These are phyloP conservation scores for Atta colombica DNA, from an alignment of 1,140 invertebrate genomes.

Conservation along the genomic window DNA sequence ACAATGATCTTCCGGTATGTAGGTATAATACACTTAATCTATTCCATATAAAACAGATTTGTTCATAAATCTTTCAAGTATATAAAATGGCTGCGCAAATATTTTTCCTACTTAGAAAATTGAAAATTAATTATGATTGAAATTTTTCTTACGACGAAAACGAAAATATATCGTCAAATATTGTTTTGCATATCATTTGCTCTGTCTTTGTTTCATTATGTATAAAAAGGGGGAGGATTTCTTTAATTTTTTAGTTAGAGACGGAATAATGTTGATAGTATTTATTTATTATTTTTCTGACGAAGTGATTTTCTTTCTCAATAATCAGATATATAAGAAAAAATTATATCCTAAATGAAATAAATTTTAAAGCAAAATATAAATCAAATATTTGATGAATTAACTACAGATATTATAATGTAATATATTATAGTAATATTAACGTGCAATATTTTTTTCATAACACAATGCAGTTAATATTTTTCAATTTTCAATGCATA, in stretches of 20 bases:
- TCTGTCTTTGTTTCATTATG: neutral
- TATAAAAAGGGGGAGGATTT: neutral
- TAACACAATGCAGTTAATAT: neutral
- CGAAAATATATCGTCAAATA: neutral
- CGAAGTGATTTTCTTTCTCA: neutral
- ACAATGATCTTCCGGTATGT: neutral
- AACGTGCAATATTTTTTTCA: neutral
- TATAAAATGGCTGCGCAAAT: neutral
- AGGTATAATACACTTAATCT: neutral
- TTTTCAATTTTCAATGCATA: neutral
- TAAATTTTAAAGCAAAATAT: conserved; percentile 3
- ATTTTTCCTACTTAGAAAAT: neutral
- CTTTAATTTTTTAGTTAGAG: neutral
- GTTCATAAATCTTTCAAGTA: neutral
- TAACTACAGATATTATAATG: neutral
- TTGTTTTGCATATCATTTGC: neutral
- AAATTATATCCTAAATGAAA: neutral
- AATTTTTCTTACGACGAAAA: neutral
- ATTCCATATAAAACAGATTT: neutral
- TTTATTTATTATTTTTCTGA: neutral
- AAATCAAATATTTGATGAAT: neutral
- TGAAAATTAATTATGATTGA: neutral
- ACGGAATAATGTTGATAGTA: neutral
- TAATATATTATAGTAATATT: neutral
- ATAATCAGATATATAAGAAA: neutral